Conservation (phyloP, 2,113 vertebrate species). For the Mormyrus lacerda region DNA sequence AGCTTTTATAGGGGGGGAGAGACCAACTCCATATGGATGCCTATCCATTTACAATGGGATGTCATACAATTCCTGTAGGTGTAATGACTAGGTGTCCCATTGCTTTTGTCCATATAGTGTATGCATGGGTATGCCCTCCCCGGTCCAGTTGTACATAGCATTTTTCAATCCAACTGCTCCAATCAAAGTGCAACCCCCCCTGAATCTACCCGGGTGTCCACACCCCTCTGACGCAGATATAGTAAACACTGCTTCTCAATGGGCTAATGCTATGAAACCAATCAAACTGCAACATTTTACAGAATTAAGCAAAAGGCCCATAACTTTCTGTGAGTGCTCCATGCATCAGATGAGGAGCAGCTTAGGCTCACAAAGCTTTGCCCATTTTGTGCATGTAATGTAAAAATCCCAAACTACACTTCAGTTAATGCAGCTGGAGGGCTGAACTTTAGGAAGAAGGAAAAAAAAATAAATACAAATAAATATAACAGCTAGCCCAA, state of each 20-base stretch:
- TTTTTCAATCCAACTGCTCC: too few relatives aligned
- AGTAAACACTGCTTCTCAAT: background rate
- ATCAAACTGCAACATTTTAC: background rate
- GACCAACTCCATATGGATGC: background rate
- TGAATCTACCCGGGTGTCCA: background rate
- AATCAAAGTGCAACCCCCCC: too few relatives aligned
- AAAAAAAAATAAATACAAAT: background rate
- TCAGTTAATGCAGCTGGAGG: background rate
- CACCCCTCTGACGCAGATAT: background rate
- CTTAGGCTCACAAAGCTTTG: conserved; percentile 34
- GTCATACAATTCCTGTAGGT: background rate
- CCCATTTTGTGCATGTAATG: background rate
- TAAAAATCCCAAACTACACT: background rate
- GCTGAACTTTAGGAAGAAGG: background rate
- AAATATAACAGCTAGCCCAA: background rate
- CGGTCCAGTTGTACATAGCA: too few relatives aligned
- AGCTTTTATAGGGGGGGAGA: background rate
- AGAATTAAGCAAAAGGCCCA: background rate
- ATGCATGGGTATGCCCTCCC: background rate
- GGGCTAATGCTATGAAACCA: background rate
- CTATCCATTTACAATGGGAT: background rate
- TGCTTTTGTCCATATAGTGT: background rate
- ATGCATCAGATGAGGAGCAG: conserved; percentile 49
- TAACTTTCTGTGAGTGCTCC: conserved; percentile 23
- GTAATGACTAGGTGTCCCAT: background rate